phyloP scores from a whole-genome alignment of 2,888 invertebrate species.

The Drosophila hawaiiensis region DNA sequence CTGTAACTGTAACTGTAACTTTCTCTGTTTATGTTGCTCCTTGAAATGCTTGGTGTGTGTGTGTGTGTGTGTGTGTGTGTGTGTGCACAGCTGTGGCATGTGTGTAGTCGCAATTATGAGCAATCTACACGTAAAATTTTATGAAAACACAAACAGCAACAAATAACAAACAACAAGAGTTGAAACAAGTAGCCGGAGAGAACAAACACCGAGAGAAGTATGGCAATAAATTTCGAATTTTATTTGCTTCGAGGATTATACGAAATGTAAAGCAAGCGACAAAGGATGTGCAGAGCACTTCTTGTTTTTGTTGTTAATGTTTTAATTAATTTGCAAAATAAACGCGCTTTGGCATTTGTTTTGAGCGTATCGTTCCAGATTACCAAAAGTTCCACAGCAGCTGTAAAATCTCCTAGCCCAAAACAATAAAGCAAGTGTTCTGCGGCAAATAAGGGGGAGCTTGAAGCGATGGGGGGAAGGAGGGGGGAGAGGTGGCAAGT shows the following conservation, averaged over 20 bases:
- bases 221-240: constrained; percentile 68
- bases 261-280: constrained; percentile 36
- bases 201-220: constrained; percentile 22
- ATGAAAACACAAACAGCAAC: constrained; percentile 54
- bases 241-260: constrained; percentile 61
- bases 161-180: constrained; percentile 23
- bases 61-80: constrained; percentile 14
- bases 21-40: constrained; percentile 33
- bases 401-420: constrained; percentile 22
- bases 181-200: constrained; percentile 18
- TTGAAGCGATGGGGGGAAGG: neutral
- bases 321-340: constrained; percentile 72
- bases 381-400: constrained; percentile 41
- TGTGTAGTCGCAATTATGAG: constrained; percentile 68
- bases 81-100: constrained; percentile 39
- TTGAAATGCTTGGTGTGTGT: constrained; percentile 19
- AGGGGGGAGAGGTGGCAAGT: neutral
- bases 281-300: constrained; percentile 33
- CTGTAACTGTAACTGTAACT: constrained; percentile 46
- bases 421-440: constrained; percentile 46
- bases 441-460: neutral
- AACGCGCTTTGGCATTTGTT: constrained; percentile 47
- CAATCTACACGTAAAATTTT: constrained; percentile 64
- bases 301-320: constrained; percentile 56
- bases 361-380: constrained; percentile 31